Base-by-base conservation (phyloP, 1,140 invertebrate species). In the Andricus grossulariae region DNA sequence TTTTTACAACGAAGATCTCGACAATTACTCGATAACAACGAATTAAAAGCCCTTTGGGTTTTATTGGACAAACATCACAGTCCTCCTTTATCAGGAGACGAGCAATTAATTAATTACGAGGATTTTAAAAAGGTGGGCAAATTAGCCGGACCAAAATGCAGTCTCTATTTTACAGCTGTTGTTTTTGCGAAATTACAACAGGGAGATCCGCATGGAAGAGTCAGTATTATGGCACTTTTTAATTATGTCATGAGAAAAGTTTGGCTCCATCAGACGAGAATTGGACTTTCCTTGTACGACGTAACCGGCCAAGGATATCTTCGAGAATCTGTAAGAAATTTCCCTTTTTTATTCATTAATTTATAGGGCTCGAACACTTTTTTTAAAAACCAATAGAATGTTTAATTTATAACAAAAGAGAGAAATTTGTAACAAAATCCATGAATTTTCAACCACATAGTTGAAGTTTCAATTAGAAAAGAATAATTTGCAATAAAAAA, bases 221-320 rank as follows among this genome's bases (percentile, higher is more conserved):
- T 98, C 6, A 94, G 95, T 52, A 96, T 96, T 5, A 94, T 95
- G 88, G 95, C 96, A 11, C 93, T 99, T 57, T 99, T 98, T 88
- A 98, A 98, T 85, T 99, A 99, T 90, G 95, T 98, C 0, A 98
- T 99, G 97, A 93, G 97, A 19, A 97, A 98, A 90, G 96, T 98
- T 6, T 99, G 97, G 97, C 90, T 98, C 10, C 95, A 97, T 85
- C 97, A 99, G 89, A 98, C 97, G 1, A 92, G 97, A 85, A 97
- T 99, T 80, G 97, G 97, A 0, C 92, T 99, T 8, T 98, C 97
- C 0, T 91, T 99, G 8, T 99, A 98, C 90, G 98, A 99, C 92
- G 95, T 96, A 8, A 95, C 95, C 16, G 98, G 98, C 0, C 96
- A 97, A 86, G 98, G 98, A 18, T 99, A 96, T 90, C 92, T 99